These are phyloP conservation scores for Stegophylla sp. DNA, from an alignment of 2,888 invertebrate genomes.

Conservation along the genomic window DNA sequence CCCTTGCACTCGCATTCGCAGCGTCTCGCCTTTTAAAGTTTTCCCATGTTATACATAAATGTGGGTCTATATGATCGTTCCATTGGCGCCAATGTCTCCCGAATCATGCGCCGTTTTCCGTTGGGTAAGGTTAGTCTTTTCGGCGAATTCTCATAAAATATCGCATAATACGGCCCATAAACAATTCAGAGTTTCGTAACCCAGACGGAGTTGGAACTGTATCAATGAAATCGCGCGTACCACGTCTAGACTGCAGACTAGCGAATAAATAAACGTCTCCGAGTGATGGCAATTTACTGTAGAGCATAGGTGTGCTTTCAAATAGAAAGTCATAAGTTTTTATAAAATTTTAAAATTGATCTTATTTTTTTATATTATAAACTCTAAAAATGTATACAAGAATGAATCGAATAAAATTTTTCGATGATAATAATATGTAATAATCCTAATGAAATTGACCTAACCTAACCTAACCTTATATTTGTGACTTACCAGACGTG, in stretches of 20 bases:
- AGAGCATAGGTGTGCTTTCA: neutral
- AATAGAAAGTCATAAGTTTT: neutral
- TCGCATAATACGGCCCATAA: conserved; percentile 37
- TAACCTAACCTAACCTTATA: no score
- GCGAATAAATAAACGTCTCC: conserved; percentile 22
- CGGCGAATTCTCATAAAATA: conserved; percentile 35
- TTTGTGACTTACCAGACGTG: conserved; percentile 1
- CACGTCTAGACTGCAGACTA: conserved; percentile 15
- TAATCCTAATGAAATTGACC: neutral
- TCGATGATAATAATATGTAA: neutral
- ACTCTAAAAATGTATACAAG: no score
- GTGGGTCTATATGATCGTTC: conserved; percentile 41
- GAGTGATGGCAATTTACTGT: neutral
- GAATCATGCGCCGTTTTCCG: conserved; percentile 47
- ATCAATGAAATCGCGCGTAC: neutral
- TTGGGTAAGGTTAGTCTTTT: conserved; percentile 55
- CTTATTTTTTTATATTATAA: neutral
- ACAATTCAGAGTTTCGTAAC: conserved; percentile 38
- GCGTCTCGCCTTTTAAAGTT: conserved; percentile 28
- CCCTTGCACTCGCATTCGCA: neutral
- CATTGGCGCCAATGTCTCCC: conserved; percentile 47
- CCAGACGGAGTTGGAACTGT: conserved; percentile 47
- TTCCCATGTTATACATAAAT: conserved; percentile 22
- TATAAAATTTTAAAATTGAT: neutral
- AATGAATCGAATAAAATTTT: neutral